Evolutionary conservation across 2,888 invertebrate species (phyloP), one percentile per base, ranked within the genome.

Genomic region (Stictocephala bisonia): DNA sequence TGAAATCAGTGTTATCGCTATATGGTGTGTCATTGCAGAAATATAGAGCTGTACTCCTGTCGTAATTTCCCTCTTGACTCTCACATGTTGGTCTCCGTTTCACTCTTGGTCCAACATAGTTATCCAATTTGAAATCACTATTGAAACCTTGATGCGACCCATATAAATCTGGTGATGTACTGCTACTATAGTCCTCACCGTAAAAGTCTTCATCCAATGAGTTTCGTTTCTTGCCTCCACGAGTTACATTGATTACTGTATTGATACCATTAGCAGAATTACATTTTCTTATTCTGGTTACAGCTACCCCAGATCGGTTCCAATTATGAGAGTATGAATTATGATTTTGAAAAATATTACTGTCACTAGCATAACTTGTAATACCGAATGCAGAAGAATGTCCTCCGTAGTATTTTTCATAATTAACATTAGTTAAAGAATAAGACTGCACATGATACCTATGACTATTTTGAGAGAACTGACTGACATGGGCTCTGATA

Each of bases 81-180:
- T n/a, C 7, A 20, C 40, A 4, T 11, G 35, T 35, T 15, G 60
- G 22, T 27, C 40, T 60, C 1, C 60, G 60, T 18, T 60, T 60
- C 31, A 60, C 60, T n/a, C 60, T 31, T 22, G 60, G 60, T 60
- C 35, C 60, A 40, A 35, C 3, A 18, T 18, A 15, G 40, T n/a
- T n/a, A n/a, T n/a, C n/a, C n/a, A n/a, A n/a, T n/a, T 18, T 9
- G 18, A 35, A 18, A 20, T 22, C 15, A 40, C 3, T 2, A 60
- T 15, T 35, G 9, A 18, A 18, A 60, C 1, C 40, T 31, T 2
- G n/a, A 44, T n/a, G 4, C 22, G 20, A 22, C 1, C 60, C 22
- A 11, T 31, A 60, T 22, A 9, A 22, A 20, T 60, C 60, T 18
- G 35, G 22, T 18, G 22, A 31, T 2, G 29, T 20, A 4, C 29